Percentiles rank a stretch among this genome's conserved stretches.
Evolutionary conservation across 2,113 vertebrate species (phyloP).

Genomic region (Sclerurus mexicanus): DNA sequence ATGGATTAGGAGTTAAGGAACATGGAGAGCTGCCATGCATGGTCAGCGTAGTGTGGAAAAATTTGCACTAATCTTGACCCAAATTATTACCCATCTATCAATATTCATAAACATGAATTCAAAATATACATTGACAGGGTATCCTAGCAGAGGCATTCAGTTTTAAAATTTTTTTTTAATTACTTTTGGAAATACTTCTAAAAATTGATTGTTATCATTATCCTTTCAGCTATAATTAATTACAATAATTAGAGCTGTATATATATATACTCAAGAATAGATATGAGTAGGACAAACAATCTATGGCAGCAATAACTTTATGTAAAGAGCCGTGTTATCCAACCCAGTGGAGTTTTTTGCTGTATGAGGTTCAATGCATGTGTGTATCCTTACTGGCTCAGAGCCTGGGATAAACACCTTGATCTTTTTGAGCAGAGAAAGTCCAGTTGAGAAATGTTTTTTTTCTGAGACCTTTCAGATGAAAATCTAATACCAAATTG

Average conservation of each 20-base stretch:
- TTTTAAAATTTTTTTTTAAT: neutral
- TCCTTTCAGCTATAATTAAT: neutral
- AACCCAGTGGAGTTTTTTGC: neutral
- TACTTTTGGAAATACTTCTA: neutral
- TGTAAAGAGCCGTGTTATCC: neutral
- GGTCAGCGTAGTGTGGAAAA: neutral
- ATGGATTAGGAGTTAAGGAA: neutral
- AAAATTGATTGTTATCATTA: neutral
- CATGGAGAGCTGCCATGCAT: neutral
- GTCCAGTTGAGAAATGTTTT: neutral
- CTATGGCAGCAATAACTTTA: neutral
- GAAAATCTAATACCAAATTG: conserved; percentile 19
- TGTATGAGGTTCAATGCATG: neutral
- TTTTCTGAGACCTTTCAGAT: neutral
- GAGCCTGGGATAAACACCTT: neutral
- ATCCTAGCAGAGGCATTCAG: neutral
- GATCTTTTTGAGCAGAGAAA: neutral
- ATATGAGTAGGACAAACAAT: neutral
- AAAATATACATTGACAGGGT: neutral
- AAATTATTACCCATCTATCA: neutral
- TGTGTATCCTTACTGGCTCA: neutral
- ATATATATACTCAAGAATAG: neutral
- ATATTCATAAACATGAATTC: neutral
- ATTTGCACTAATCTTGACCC: neutral
- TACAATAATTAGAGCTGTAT: neutral